Base-by-base conservation (phyloP, 2,888 invertebrate species). In the Sinhomidia bicolor region DNA sequence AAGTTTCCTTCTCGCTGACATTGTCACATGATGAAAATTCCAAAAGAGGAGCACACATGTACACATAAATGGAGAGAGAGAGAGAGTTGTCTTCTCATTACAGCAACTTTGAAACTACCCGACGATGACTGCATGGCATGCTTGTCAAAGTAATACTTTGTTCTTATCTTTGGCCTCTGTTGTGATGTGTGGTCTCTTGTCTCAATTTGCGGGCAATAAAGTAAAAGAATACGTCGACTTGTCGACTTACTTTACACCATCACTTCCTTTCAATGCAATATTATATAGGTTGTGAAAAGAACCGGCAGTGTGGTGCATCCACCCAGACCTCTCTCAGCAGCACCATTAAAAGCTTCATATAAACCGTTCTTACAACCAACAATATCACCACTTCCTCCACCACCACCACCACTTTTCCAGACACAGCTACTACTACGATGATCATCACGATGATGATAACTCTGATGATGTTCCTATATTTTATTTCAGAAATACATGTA, bases 191-290 rank as follows among this genome's bases (percentile, higher is more conserved):
- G 71, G 6, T 76, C 79, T 78, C 85, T 65, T 68, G 65, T 79
- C 85, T 85, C 85, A 85, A 78, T 85, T 85, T 79, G 62, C 51
- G 84, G 74, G 57, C 74, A 84, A 62, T 85, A 78, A 57, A 85
- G 54, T 68, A 65, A 78, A 85, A 36, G 78, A 65, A 65, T 85
- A 85, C 65, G 78, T 85, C 36, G 62, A 85, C 74, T 74, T 74
- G 83, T 71, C 83, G 54, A 85, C 84, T 62, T 83, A 71, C 54
- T 83, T 51, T 74, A n/a, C 82, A 81, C 44, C 65, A 26, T 51
- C 17, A n/a, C 36, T 54, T 36, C 23, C 29, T 47, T 32, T 32
- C 7, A n/a, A 5, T 14, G 54, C 54, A 54, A 7, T 54, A 54
- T 6, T 6, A 12, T 23, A 5, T 26, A 62, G 20, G 4, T 1